Base-by-base conservation (phyloP, 2,797 vertebrate genomes). In the Myiotriccus ornatus region DNA sequence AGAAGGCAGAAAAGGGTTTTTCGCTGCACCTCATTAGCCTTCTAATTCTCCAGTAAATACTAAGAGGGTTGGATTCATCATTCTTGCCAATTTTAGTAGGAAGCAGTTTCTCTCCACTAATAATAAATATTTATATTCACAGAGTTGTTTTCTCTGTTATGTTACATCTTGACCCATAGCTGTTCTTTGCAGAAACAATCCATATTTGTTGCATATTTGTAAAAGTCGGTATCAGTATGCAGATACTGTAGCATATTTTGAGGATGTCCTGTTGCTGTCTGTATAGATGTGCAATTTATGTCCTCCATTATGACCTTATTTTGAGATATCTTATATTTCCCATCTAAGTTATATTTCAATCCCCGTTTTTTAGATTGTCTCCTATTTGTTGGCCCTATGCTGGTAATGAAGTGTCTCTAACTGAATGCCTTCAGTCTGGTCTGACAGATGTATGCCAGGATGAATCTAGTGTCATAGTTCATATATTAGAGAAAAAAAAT, bases 131-230 rank as follows among this genome's bases (percentile, higher is more conserved):
- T 94, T 94, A 71, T 37, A 81, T 73, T 86, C 91, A 62, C 35
- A 41, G 64, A 87, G 32, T 86, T 90, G 37, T 86, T 93, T 90
- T 67, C 60, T 89, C 69, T 79, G 77, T 73, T 93, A 63, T 46
- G 52, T 74, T 84, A 82, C 59, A 67, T 82, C 86, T 82, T 96
- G 91, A 90, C 91, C 85, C 50, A 56, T 70, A 88, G 79, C 83
- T 92, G 77, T 90, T 91, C 74, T 70, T 93, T 93, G 64, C 53
- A 88, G 73, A 94, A 95, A 93, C 69, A 95, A 90, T 79, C 59
- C 50, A 5, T 55, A 69, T 81, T 90, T 86, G 73, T 64, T 90
- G 49, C 28, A 27, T 90, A 85, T 93, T 86, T 90, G 43, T 90
- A 52, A 44, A 88, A 94, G 30, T 75, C 57, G 39, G 21, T 71